Evolutionary conservation across 1,140 invertebrate genomes (phyloP), one percentile per base, ranked within the genome.

Genomic region (Chrysoperla carnea): DNA sequence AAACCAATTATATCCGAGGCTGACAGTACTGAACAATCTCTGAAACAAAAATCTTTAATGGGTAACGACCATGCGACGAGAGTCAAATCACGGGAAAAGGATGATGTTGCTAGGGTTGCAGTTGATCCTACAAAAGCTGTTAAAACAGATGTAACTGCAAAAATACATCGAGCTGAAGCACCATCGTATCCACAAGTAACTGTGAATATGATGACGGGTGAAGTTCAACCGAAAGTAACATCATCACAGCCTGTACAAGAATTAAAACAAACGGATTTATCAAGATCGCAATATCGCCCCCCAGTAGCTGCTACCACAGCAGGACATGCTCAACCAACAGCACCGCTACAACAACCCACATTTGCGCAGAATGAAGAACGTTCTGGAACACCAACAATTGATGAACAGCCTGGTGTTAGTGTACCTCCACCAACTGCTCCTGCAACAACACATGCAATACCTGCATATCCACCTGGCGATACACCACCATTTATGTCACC

Each of bases 321-420:
- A 23, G 17, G 17, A 5, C 17, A 23, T 23, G 5, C 17, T 23
- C 17, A 23, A 23, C 17, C 17, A 5, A 3, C 17, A 23, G 17
- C 17, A 23, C 17, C 31, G n/a, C 31, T 11, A 6, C 8, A 11
- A 6, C 31, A 9, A 33, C 31, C 8, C 2, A 33, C 31, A 33
- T 11, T 33, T 33, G 6, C 31, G 2, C 31, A 33, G 6, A 33
- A 12, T 33, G 75, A 78, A 55, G 77, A 80, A 47, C 63, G 78
- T 35, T 67, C 77, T 8, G 76, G 74, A 28, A 81, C 78, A 11
- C 79, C 78, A 2, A 81, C 77, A 8, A 70, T 80, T 42, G 75
- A 78, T 57, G 72, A 76, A 55, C 17, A 23, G 48, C 67, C 46
- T 44, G 64, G 56, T 55, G 46, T 46, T n/a, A 41, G 23, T 17